phyloP scores from a whole-genome alignment of 2,113 vertebrate genomes.

The Ceyx cyanopectus region DNA sequence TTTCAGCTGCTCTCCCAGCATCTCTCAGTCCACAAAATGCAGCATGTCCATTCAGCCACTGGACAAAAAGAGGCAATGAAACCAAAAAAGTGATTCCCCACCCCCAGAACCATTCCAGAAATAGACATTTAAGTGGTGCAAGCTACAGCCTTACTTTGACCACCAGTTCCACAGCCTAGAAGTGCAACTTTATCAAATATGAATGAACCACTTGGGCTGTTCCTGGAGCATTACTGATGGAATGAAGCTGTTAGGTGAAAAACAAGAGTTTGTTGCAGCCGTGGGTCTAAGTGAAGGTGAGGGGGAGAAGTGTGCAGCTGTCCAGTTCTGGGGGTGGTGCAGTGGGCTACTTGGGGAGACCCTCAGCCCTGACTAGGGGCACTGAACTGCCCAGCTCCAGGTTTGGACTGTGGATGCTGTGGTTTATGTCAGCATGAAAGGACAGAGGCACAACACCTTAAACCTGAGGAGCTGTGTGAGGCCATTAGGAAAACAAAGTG shows the following conservation, averaged over 20 bases:
- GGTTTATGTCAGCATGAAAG: not conserved
- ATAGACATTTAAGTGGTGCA: not conserved
- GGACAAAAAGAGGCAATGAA: not conserved
- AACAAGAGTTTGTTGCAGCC: not conserved
- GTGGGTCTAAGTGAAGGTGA: not conserved
- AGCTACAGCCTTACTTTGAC: not conserved
- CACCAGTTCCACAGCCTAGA: not conserved
- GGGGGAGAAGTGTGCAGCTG: not conserved
- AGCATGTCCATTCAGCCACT: not conserved
- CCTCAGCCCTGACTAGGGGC: not conserved
- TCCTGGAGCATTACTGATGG: not conserved
- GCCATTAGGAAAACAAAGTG: not conserved
- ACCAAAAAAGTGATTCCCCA: not conserved
- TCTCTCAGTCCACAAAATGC: not conserved
- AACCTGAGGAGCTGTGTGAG: conserved; percentile 15
- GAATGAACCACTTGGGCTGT: not conserved
- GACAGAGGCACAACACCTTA: not conserved
- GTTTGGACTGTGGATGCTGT: not conserved
- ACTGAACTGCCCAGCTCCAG: not conserved
- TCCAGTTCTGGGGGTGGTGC: not conserved
- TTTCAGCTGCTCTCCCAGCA: not conserved
- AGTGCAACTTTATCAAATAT: not conserved
- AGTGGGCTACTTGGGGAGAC: not conserved
- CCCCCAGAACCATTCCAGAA: not conserved
- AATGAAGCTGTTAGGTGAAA: not conserved